phyloP scores from a whole-genome alignment of 2,113 vertebrate species.

The Hemibates koningsi region DNA sequence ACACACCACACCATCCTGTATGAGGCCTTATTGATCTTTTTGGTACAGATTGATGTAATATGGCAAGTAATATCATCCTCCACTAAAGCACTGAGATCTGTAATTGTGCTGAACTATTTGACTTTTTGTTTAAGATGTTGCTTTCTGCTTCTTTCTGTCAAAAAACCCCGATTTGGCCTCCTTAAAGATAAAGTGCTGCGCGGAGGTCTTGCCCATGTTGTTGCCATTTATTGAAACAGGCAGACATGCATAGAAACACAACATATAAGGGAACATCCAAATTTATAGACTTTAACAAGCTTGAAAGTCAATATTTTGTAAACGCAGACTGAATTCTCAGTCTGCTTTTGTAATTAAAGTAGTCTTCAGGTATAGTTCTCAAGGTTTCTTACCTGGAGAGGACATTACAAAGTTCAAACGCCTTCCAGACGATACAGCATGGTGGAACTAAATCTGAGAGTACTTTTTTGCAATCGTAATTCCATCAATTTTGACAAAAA shows the following conservation, averaged over 20 bases:
- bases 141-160: background rate
- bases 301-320: fast-evolving
- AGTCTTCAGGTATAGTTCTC: fast-evolving
- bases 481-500: background rate
- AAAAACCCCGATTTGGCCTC: fast-evolving
- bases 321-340: background rate
- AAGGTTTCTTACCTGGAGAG: background rate
- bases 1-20: background rate
- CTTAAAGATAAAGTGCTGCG: background rate
- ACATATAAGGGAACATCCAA: background rate
- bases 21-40: background rate
- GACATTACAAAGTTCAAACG: background rate
- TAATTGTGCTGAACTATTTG: background rate
- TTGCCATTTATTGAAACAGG: background rate
- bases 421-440: background rate
- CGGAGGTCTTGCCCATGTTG: fast-evolving
- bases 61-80: background rate
- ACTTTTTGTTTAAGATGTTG: background rate
- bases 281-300: background rate
- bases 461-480: background rate
- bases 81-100: background rate
- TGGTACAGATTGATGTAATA: background rate
- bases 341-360: background rate
- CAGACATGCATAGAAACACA: background rate
- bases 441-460: background rate